These are phyloP conservation scores for Sebastolobus altivelis DNA, from an alignment of 2,797 vertebrate genomes.

Conservation along the genomic window DNA sequence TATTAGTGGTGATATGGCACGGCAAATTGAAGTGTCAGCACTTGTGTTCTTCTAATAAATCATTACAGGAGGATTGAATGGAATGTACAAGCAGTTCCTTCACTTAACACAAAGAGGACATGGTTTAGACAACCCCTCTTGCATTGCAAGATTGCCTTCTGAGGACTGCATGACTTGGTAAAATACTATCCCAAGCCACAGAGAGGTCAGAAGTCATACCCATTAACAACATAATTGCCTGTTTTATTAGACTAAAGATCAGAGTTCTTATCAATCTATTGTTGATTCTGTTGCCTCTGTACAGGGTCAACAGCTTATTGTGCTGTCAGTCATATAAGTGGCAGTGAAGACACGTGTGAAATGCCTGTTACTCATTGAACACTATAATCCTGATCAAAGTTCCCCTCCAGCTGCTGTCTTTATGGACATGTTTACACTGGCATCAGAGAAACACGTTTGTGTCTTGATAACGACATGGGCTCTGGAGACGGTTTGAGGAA, in stretches of 20 bases:
- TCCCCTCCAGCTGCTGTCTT: conserved; percentile 39
- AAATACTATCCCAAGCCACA: neutral
- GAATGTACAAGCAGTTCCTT: neutral
- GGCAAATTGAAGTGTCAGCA: neutral
- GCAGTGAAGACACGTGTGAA: conserved; percentile 1
- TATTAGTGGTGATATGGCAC: neutral
- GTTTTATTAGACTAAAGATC: conserved; percentile 4
- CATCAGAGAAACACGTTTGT: conserved; percentile 12
- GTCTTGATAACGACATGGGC: conserved; percentile 61
- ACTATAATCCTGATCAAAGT: conserved; percentile 73
- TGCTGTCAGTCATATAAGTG: neutral
- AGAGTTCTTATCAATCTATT: too few relatives aligned
- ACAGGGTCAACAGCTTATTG: conserved; percentile 5
- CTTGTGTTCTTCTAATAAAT: neutral
- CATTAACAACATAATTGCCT: neutral
- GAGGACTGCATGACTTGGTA: neutral
- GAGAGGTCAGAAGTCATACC: neutral
- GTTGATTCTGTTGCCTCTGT: neutral
- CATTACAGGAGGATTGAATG: neutral
- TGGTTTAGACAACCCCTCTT: neutral
- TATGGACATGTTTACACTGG: conserved; percentile 36
- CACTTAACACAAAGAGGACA: neutral
- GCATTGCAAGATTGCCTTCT: neutral
- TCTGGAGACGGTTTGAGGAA: conserved; percentile 25
- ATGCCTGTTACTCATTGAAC: conserved; percentile 64